A percentile compares a stretch with the other conserved stretches of the same genome.
phyloP scores from a whole-genome alignment of 2,113 vertebrate genomes.

The Peromyscus maniculatus region DNA sequence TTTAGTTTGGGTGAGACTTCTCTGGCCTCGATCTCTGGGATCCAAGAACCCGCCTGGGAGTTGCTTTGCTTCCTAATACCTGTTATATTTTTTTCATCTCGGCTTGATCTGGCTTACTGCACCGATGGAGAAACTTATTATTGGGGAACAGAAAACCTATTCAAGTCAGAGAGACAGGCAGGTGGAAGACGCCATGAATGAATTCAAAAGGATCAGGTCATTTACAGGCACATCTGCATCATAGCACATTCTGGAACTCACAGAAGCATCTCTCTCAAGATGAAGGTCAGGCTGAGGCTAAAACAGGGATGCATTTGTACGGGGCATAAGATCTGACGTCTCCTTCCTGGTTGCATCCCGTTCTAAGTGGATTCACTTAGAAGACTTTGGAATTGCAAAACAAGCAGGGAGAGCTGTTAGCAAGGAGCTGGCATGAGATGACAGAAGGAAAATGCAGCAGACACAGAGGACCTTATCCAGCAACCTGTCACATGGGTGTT shows the following conservation, averaged over 20 bases:
- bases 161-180: neutral
- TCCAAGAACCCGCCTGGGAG: too few species aligned
- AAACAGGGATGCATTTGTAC: neutral
- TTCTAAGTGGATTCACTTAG: neutral
- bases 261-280: neutral
- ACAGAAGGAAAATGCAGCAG: neutral
- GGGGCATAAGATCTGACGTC: neutral
- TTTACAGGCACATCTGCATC: neutral
- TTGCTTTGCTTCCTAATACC: too few species aligned
- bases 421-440: neutral
- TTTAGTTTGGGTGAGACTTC: too few species aligned
- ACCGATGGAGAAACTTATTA: too few species aligned
- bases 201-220: neutral
- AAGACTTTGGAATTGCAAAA: neutral
- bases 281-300: neutral
- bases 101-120: too few species aligned
- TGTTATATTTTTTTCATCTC: too few species aligned
- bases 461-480: neutral
- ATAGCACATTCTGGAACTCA: neutral
- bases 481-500: neutral
- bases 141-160: too few species aligned
- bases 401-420: neutral
- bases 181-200: neutral
- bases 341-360: neutral
- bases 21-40: too few species aligned